These are phyloP conservation scores for Conus betulinus DNA, from an alignment of 1,140 invertebrate genomes.

Conservation along the genomic window DNA sequence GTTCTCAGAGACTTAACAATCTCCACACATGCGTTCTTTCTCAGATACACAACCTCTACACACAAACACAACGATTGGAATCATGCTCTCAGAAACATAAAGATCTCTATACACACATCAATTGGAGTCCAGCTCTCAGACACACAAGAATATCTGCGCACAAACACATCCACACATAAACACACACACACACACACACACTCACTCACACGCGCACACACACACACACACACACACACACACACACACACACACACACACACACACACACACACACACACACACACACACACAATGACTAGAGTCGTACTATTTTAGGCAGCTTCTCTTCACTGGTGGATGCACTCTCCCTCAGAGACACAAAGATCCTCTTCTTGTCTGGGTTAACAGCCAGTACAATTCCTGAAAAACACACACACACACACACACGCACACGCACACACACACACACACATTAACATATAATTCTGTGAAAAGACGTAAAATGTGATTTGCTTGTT, in stretches of 20 bases:
- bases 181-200: background rate
- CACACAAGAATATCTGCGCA: background rate
- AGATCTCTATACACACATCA: too few relatives aligned
- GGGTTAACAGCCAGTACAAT: constrained; percentile 90
- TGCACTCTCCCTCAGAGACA: constrained; percentile 87
- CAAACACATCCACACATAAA: background rate
- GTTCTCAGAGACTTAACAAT: too few relatives aligned
- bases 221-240: background rate
- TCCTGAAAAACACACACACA: constrained; percentile 75
- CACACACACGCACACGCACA: too few relatives aligned
- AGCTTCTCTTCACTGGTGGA: background rate
- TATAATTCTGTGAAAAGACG: too few relatives aligned
- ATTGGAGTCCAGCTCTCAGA: background rate
- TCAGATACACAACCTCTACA: background rate
- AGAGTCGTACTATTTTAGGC: constrained; percentile 25
- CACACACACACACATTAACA: too few relatives aligned
- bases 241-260: background rate
- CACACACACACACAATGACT: background rate
- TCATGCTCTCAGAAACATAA: too few relatives aligned
- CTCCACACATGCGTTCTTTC: background rate
- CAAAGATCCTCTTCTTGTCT: constrained; percentile 90
- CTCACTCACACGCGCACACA: background rate
- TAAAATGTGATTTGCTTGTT: too few relatives aligned
- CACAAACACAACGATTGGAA: background rate
- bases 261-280: background rate